Base-by-base conservation (phyloP, 1,140 invertebrate species). In the Meloidogyne floridensis region DNA sequence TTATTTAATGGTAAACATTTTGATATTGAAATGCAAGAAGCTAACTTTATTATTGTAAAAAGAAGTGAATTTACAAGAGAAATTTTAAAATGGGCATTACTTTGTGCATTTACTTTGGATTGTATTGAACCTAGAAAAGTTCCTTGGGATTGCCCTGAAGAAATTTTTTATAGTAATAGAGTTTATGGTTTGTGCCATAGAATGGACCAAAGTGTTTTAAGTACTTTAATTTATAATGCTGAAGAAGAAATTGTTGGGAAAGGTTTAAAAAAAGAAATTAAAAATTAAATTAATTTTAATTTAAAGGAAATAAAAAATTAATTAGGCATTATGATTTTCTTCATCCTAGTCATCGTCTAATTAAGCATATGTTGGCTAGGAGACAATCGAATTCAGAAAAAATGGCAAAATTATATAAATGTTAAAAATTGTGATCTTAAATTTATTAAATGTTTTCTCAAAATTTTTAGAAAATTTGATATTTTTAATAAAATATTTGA, bases 21-120 rank as follows among this genome's bases (percentile, higher is more conserved):
- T 65, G 59, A 65, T 54, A 74, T 74, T 74, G 72, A 74, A 54
- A 74, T 74, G 72, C 72, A 74, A 54, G 72, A 74, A 54, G 72
- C 72, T 18, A 54, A 54, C n/a, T 74, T 74, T 54, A 54, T 51
- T 54, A 20, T 74, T 74, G 18, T 74, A 54, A 47, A 74, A 51
- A 47, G 72, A 47, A 74, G 72, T 54, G 72, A 74, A 54, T 74
- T 51, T 54, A 74, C 72, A 74, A 47, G 72, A 47, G 43, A 74
- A 74, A 47, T 74, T n/a, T n/a, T 74, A 47, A 74, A 74, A 74
- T 74, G 72, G 75, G 75, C 75, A 42, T 56, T 77, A 65, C 53
- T 77, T 43, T 77, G 75, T 42, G 75, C 75, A 77, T 42, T 56
- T 43, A 77, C 75, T 13, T 11, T 54, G 13, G 75, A 77, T 20